phyloP scores from a whole-genome alignment of 1,140 invertebrate genomes.

The Bombus vancouverensis region DNA sequence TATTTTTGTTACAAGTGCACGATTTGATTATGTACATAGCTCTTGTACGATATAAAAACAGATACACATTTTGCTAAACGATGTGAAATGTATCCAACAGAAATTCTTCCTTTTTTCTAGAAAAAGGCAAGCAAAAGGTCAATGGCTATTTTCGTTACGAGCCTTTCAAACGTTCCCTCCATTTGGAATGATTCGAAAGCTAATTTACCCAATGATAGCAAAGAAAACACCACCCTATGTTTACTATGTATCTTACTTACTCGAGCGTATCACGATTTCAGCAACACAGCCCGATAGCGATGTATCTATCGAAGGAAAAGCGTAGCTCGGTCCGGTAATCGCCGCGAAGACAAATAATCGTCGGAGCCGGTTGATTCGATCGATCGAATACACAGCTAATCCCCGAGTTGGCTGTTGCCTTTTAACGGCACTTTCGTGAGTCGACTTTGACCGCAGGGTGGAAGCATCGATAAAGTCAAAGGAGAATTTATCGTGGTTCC shows the following conservation, averaged over 20 bases:
- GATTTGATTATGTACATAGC: too few species aligned
- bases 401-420: conserved; percentile 40
- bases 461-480: conserved; percentile 66
- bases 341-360: conserved; percentile 45
- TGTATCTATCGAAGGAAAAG: not conserved
- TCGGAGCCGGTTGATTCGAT: not conserved
- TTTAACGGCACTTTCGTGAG: conserved; percentile 59
- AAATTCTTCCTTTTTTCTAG: too few species aligned
- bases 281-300: not conserved
- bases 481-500: conserved; percentile 63
- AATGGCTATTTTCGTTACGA: too few species aligned
- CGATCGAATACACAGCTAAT: conserved; percentile 37
- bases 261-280: not conserved
- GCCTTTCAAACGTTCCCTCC: too few species aligned
- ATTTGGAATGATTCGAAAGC: not conserved
- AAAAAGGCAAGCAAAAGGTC: too few species aligned
- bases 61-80: too few species aligned
- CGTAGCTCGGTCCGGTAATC: not conserved
- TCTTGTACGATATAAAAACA: too few species aligned
- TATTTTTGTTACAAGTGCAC: rapidly evolving
- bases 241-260: not conserved
- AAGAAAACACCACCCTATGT: not conserved
- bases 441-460: conserved; percentile 47
- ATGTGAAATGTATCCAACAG: too few species aligned
- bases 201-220: not conserved